Conservation (phyloP, 2,888 invertebrate genomes). For the Chaitophorus viminalis region DNA sequence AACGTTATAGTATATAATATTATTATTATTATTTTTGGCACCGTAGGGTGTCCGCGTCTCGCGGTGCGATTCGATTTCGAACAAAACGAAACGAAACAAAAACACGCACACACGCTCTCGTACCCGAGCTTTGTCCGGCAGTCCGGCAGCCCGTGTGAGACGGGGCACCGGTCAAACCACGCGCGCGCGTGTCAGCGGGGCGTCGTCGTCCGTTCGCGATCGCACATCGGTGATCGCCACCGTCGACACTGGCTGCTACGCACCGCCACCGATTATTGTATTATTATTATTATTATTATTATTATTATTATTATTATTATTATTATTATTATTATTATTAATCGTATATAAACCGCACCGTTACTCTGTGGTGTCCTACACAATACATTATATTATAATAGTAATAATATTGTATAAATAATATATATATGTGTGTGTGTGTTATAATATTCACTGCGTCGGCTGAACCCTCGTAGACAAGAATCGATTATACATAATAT, state of each 20-base stretch:
- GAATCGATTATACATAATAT: slow-evolving; percentile 43
- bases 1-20: background rate
- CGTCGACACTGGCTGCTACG: too few species aligned
- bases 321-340: background rate
- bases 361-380: background rate
- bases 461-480: background rate
- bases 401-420: background rate
- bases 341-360: background rate
- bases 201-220: slow-evolving; percentile 25
- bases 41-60: slow-evolving; percentile 31
- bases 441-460: background rate
- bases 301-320: background rate
- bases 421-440: background rate
- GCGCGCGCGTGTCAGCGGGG: slow-evolving; percentile 29
- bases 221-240: background rate
- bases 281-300: background rate
- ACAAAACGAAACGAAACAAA: slow-evolving; percentile 7
- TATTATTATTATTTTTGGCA: background rate
- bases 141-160: background rate
- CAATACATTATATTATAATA: background rate
- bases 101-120: too few species aligned
- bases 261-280: background rate
- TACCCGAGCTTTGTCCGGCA: slow-evolving; percentile 9
- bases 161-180: slow-evolving; percentile 24
- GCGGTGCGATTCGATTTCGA: background rate